These are phyloP conservation scores for Phymatocera aterrima DNA, from an alignment of 2,888 invertebrate species.

Conservation along the genomic window DNA sequence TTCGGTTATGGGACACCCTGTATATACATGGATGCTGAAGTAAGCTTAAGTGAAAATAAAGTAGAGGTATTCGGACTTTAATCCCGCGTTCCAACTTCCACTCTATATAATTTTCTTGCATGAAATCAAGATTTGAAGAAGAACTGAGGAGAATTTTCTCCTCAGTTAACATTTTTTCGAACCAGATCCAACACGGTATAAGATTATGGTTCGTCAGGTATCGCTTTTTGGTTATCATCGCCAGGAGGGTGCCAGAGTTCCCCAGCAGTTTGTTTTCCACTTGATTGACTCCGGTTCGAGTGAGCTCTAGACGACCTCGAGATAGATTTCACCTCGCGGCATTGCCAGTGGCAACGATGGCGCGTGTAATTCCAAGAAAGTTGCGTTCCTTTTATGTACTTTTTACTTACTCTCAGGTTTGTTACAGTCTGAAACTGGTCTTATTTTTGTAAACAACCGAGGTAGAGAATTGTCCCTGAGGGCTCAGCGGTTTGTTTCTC, in stretches of 20 bases:
- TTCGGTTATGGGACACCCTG: no score
- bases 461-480: not conserved
- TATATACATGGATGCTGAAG: no score
- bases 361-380: not conserved
- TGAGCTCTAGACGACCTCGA: constrained; percentile 23
- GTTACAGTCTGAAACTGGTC: not conserved
- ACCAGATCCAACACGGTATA: not conserved
- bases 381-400: not conserved
- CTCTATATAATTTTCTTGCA: not conserved
- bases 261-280: constrained; percentile 25
- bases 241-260: not conserved
- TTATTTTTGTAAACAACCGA: constrained; percentile 3
- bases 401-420: constrained; percentile 5
- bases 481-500: not conserved
- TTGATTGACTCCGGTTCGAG: constrained; percentile 36
- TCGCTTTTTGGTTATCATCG: constrained; percentile 18
- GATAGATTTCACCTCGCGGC: constrained; percentile 17
- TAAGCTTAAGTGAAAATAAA: not conserved
- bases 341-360: not conserved
- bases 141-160: not conserved
- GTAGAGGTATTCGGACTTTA: not conserved
- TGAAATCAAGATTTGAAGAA: not conserved
- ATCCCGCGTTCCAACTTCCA: not conserved
- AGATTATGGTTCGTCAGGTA: not conserved
- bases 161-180: not conserved